Base-by-base conservation (phyloP, 2,888 invertebrate genomes). In the Sphaeridia pumilis region DNA sequence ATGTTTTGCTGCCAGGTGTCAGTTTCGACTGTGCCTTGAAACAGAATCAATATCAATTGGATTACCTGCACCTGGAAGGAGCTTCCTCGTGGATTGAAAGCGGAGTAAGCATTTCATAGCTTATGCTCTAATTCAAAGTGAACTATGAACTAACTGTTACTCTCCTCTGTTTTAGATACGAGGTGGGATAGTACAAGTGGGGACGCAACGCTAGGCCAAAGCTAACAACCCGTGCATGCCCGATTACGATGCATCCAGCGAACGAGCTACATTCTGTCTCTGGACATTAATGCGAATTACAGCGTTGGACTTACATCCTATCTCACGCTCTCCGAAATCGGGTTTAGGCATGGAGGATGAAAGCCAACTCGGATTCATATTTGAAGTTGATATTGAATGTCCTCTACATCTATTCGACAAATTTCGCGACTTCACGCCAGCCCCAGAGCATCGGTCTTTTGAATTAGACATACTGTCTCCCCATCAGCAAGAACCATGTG, bases 111-210 rank as follows among this genome's bases (percentile, higher is more conserved):
- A n/a, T n/a, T n/a, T 52, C 5, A 43, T 17, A 14, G 48, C 43
- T 26, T 24, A 35, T 26, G 43, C 25, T 46, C 5, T 67, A 3
- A 61, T 58, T 38, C 57, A 52, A 45, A 56, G 58, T 56, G 14
- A 62, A 64, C 51, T 52, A 54, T 12, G 60, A 65, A 34, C 58
- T 58, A 59, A 46, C 58, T 20, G 25, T 60, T 5, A 60, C 63
- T 21, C 22, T 59, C 20, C n/a, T n/a, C n/a, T n/a, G n/a, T n/a
- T 56, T 56, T 38, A 22, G 45, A 34, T 57, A 7, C 31, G 55
- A 2, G 59, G 61, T 1, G 59, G 61, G 1, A 25, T 58, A 4
- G 35, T 53, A 1, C 34, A 21, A 14, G 54, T 55, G 27, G 48
- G 38, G 10, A n/a, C 57, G 20, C 52, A 61, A 22, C 38, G 65